Percentiles rank a stretch among this genome's conserved stretches.
phyloP scores from a whole-genome alignment of 1,140 invertebrate genomes.

The Venustaconcha ellipsiformis region DNA sequence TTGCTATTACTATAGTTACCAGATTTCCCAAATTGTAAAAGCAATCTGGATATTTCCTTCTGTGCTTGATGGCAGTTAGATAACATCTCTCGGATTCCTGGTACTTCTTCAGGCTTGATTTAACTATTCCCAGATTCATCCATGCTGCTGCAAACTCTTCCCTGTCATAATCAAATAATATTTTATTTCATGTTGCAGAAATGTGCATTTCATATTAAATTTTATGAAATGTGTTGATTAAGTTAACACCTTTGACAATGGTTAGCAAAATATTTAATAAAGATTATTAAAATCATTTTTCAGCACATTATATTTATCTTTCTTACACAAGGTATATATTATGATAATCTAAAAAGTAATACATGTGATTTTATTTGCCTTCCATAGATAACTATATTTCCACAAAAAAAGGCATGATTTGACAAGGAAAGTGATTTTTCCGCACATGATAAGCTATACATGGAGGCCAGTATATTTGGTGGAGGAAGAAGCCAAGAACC shows the following conservation, averaged over 20 bases:
- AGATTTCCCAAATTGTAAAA: slow-evolving; percentile 95
- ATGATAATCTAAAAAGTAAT: no score
- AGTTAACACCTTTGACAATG: neutral
- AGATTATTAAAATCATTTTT: no score
- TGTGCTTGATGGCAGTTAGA: slow-evolving; percentile 79
- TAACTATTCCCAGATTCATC: slow-evolving; percentile 97
- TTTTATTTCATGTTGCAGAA: neutral
- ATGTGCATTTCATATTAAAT: neutral
- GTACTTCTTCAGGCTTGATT: slow-evolving; percentile 80
- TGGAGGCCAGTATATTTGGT: no score
- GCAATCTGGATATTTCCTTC: slow-evolving; percentile 90
- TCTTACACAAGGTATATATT: no score
- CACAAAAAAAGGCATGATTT: no score
- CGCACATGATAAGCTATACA: no score
- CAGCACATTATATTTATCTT: no score
- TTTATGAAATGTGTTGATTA: neutral
- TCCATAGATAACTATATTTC: no score
- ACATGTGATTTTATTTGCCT: no score
- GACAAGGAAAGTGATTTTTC: no score
- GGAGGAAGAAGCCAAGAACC: no score
- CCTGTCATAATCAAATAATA: slow-evolving; percentile 68
- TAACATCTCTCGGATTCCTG: slow-evolving; percentile 84
- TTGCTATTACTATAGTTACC: slow-evolving; percentile 71
- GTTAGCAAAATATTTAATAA: no score
- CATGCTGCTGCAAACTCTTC: slow-evolving; percentile 93